phyloP scores from a whole-genome alignment of 2,888 invertebrate genomes.

The Chrysina gloriosa region DNA sequence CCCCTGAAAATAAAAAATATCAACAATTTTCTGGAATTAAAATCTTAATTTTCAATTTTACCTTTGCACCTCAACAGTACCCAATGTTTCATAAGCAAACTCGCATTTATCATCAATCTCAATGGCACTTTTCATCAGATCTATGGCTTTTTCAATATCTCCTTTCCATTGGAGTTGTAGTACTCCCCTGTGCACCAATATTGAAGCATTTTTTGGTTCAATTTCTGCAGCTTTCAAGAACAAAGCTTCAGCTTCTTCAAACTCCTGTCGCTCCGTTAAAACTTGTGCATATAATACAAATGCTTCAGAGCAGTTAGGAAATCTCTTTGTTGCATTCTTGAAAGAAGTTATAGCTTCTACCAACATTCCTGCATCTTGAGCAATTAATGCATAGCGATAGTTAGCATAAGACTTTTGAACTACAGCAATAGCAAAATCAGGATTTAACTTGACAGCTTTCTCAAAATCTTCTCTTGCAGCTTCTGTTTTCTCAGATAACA shows the following conservation, averaged over 20 bases:
- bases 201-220: constrained; percentile 86
- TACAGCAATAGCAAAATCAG: constrained; percentile 85
- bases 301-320: constrained; percentile 87
- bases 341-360: constrained; percentile 79
- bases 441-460: constrained; percentile 83
- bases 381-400: constrained; percentile 69
- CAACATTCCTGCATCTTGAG: constrained; percentile 68
- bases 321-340: constrained; percentile 79
- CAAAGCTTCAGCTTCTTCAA: constrained; percentile 82
- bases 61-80: constrained; percentile 95
- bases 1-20: constrained; percentile 71
- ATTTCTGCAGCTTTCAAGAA: constrained; percentile 84
- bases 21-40: constrained; percentile 33
- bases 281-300: constrained; percentile 93
- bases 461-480: constrained; percentile 87
- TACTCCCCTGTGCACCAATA: constrained; percentile 88
- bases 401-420: constrained; percentile 93
- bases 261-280: constrained; percentile 85
- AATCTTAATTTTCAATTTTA: constrained; percentile 54
- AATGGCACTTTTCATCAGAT: constrained; percentile 83
- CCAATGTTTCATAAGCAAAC: constrained; percentile 94
- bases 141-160: constrained; percentile 82
- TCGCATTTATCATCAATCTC: constrained; percentile 92
- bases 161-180: constrained; percentile 87
- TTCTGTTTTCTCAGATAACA: constrained; percentile 83